Evolutionary conservation across 2,113 vertebrate species (phyloP).

Genomic region (Nothocercus julius): DNA sequence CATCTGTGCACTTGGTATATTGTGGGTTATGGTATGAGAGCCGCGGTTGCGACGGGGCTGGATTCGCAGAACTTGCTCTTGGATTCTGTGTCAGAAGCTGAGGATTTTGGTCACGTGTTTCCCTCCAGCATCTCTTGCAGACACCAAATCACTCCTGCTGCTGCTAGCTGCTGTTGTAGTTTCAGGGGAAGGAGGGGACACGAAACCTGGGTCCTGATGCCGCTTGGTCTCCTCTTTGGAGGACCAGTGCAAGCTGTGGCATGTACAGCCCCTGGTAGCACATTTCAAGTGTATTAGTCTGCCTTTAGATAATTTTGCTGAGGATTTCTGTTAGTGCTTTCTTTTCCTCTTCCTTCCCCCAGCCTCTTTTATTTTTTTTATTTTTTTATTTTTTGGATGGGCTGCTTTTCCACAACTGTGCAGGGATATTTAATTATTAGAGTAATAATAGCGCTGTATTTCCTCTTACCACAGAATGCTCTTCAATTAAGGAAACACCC

Average conservation of each 20-base stretch:
- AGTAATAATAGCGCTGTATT: neutral
- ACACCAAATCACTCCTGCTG: neutral
- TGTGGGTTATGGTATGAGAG: neutral
- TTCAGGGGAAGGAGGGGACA: neutral
- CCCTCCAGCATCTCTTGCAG: neutral
- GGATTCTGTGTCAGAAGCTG: neutral
- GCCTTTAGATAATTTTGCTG: neutral
- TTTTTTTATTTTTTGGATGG: neutral
- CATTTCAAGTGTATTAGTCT: neutral
- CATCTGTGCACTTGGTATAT: neutral
- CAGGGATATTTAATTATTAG: slow-evolving; percentile 27
- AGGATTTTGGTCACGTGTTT: neutral
- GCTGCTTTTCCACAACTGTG: neutral
- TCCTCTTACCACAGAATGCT: neutral
- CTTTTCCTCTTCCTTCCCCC: neutral
- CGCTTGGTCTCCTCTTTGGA: neutral
- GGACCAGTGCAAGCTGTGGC: neutral
- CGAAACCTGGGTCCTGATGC: neutral
- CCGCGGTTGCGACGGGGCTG: neutral
- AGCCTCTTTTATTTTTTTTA: neutral
- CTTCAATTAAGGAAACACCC: neutral
- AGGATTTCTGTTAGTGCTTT: neutral
- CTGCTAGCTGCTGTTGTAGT: neutral
- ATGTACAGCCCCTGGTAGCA: neutral
- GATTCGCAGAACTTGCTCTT: neutral